Conservation (phyloP, 2,113 vertebrate species). For the Tupaia chinensis region DNA sequence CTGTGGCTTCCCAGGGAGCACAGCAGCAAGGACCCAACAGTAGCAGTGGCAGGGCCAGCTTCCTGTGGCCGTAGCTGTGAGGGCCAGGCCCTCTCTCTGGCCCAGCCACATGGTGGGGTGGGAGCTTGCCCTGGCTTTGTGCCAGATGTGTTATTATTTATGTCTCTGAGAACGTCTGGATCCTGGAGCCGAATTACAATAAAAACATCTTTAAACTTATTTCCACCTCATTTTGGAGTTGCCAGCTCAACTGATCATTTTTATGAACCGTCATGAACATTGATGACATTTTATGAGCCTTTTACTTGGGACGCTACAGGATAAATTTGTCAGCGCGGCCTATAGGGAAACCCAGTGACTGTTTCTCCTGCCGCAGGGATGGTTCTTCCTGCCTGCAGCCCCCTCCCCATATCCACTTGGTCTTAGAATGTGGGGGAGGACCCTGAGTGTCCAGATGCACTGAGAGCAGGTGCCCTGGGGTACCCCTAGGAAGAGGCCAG, state of each 20-base stretch:
- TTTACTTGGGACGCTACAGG: slow-evolving; percentile 73
- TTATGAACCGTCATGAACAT: slow-evolving; percentile 76
- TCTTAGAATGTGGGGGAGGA: neutral
- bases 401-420: neutral
- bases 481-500: neutral
- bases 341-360: slow-evolving; percentile 34
- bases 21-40: neutral
- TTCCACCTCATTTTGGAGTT: slow-evolving; percentile 81
- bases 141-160: slow-evolving; percentile 67
- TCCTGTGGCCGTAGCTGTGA: too few species aligned
- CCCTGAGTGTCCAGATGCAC: neutral
- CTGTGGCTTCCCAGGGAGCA: neutral
- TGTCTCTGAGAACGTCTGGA: slow-evolving; percentile 36
- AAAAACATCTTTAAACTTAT: slow-evolving; percentile 81
- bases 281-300: slow-evolving; percentile 80
- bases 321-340: slow-evolving; percentile 43
- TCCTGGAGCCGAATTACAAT: slow-evolving; percentile 69
- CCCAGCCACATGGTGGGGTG: neutral
- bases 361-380: neutral
- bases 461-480: neutral
- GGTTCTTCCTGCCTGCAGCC: slow-evolving; percentile 9
- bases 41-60: accelerated
- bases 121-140: neutral
- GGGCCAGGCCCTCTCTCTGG: too few species aligned
- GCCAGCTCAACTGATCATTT: slow-evolving; percentile 78